Evolutionary conservation across 2,113 vertebrate species (phyloP).

Genomic region (Eulemur macaco): DNA sequence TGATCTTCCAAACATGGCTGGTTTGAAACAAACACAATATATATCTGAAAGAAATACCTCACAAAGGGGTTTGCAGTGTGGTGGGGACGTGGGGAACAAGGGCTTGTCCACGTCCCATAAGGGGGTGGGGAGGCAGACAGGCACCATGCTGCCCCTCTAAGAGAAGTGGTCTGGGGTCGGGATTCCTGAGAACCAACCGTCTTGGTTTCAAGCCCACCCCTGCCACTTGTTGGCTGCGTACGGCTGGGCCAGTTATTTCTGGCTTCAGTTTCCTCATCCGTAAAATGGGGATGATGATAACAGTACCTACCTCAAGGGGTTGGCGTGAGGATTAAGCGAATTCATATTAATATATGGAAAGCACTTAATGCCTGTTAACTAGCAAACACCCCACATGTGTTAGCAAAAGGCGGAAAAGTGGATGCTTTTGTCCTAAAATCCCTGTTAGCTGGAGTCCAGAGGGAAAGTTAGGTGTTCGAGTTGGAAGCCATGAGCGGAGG

Average conservation of each 20-base stretch:
- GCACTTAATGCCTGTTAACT: not conserved
- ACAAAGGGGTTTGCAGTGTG: not conserved
- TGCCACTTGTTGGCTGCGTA: not conserved
- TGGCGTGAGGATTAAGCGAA: not conserved
- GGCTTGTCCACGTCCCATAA: not conserved
- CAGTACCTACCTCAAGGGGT: not conserved
- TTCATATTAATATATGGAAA: not conserved
- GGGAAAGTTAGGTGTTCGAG: not conserved
- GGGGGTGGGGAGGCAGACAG: not conserved
- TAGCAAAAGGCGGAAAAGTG: no score
- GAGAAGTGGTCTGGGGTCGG: not conserved
- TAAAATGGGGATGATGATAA: not conserved
- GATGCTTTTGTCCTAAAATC: not conserved
- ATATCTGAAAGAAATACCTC: not conserved
- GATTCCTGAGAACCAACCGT: not conserved
- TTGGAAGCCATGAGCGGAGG: not conserved
- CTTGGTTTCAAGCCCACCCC: not conserved
- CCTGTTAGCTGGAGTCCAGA: not conserved
- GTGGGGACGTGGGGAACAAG: not conserved
- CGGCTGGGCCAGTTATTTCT: not conserved
- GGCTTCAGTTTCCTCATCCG: not conserved
- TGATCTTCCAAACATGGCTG: not conserved
- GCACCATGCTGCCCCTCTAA: not conserved
- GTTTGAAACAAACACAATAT: not conserved
- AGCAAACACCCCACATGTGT: not conserved